Base-by-base conservation (phyloP, 2,113 vertebrate species). In the Anarrhichthys ocellatus region DNA sequence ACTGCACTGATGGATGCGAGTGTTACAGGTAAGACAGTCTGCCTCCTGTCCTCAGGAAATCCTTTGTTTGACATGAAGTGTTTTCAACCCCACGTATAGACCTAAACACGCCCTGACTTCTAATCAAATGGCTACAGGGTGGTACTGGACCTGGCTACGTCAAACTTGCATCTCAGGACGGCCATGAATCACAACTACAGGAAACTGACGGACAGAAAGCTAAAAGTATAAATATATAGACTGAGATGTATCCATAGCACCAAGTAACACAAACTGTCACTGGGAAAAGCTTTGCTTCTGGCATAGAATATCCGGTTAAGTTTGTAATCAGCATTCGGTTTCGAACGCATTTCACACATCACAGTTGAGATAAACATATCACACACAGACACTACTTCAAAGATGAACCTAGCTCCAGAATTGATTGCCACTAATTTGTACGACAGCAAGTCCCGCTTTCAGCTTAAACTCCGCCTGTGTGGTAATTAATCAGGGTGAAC, bases 21-120 rank as follows among this genome's bases (percentile, higher is more conserved):
- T 40, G 64, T 64, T 46, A 80, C 89, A 90, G 91, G 91, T 93
- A 89, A 85, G 83, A 62, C 10, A 73, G 72, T 40, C 70, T 81
- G 40, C 46, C 77, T 78, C 69, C 54, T 78, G 81, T 85, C 54
- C 78, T 70, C 81, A 94, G 92, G 93, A 94, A 91, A 92, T 94
- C 92, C 92, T 91, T 87, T 93, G 91, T 94, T 91, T 85, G 48
- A 79, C 56, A 67, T 83, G 1, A 84, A 82, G 82, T 85, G 84
- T 90, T 89, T 88, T 73, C 18, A 18, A 73, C 68, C 78, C 77
- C 54, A 64, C 61, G 15, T 75, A 73, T 54, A 81, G 67, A 77
- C 72, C 3, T 17, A 24, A 36, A 61, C 64, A 42, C 80, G 11
- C 24, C 2, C 50, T 8, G 40, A 63, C 15, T 44, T 56, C 20